Evolutionary conservation across 2,113 vertebrate species (phyloP).

Genomic region (Leiothrix lutea): DNA sequence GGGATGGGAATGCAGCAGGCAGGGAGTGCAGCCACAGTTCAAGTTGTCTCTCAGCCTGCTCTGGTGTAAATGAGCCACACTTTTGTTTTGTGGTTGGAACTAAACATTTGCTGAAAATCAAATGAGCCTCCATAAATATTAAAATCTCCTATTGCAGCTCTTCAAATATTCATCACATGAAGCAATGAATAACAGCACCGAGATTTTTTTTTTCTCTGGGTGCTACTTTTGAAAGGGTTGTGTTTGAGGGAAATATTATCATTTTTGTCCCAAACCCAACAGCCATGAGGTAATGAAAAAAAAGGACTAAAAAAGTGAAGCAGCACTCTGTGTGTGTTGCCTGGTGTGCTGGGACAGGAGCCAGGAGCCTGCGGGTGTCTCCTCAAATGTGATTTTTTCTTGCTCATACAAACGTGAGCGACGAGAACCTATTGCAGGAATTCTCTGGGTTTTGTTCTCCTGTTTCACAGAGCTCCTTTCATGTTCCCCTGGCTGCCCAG

Average conservation of each 20-base stretch:
- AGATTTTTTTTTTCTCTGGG: neutral
- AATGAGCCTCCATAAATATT: neutral
- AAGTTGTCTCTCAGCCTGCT: neutral
- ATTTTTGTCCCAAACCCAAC: slow-evolving; percentile 5
- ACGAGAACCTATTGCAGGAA: neutral
- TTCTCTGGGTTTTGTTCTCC: neutral
- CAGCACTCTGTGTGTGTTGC: neutral
- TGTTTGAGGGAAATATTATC: neutral
- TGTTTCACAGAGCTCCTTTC: neutral
- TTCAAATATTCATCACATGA: neutral
- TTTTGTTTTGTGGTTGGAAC: neutral
- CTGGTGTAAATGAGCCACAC: neutral
- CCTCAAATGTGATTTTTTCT: neutral
- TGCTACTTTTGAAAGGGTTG: neutral
- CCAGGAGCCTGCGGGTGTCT: slow-evolving; percentile 3
- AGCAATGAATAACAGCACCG: neutral
- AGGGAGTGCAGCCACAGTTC: neutral
- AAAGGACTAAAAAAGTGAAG: neutral
- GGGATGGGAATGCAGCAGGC: neutral
- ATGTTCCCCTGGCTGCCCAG: neutral
- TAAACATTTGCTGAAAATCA: neutral
- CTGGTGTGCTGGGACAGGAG: neutral
- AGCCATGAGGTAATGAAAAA: neutral
- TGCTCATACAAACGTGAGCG: neutral
- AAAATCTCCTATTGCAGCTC: neutral